Conservation (phyloP, 2,888 invertebrate genomes). For the Pelosia muscerda region DNA sequence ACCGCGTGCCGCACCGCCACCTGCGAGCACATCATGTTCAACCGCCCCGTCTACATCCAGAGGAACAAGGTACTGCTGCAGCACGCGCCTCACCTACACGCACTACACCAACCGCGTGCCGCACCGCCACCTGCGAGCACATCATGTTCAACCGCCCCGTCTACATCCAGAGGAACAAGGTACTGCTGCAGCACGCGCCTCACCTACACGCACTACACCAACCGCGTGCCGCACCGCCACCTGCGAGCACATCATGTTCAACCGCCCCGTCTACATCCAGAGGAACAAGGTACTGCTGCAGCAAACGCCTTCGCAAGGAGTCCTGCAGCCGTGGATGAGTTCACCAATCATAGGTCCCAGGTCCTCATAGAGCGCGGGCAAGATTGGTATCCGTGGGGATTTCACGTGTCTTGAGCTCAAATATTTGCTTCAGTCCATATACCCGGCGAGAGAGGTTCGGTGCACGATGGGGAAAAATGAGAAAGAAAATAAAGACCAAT, state of each 20-base stretch:
- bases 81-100: slow-evolving; percentile 92
- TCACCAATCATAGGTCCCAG: too few species aligned
- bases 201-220: slow-evolving; percentile 75
- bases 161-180: slow-evolving; percentile 91
- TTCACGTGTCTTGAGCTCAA: too few species aligned
- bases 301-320: too few species aligned
- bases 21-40: slow-evolving; percentile 93
- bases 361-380: too few species aligned
- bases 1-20: slow-evolving; percentile 90
- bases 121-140: slow-evolving; percentile 91
- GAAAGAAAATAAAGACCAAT: too few species aligned
- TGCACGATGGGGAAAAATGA: too few species aligned
- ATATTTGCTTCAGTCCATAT: too few species aligned
- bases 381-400: too few species aligned
- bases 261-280: slow-evolving; percentile 92
- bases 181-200: slow-evolving; percentile 91
- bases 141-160: slow-evolving; percentile 93
- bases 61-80: slow-evolving; percentile 91
- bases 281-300: slow-evolving; percentile 87
- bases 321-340: too few species aligned
- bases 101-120: slow-evolving; percentile 93
- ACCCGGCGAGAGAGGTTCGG: too few species aligned
- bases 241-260: slow-evolving; percentile 92
- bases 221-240: slow-evolving; percentile 91
- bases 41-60: slow-evolving; percentile 92